Base-by-base conservation (phyloP, 2,797 vertebrate genomes). In the Sebastes diaconus region DNA sequence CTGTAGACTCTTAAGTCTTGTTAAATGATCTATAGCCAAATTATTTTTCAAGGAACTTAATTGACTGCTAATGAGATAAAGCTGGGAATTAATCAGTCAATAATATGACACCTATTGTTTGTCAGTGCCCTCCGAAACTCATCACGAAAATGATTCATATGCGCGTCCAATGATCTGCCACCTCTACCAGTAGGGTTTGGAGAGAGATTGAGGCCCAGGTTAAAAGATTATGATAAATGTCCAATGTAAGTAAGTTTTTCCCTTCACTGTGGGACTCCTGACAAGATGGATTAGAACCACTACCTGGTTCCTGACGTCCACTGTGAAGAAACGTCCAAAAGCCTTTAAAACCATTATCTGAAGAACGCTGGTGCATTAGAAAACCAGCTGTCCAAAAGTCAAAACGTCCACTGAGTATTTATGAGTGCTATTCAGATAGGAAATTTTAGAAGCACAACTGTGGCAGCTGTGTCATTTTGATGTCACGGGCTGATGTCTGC, bases 391-490 rank as follows among this genome's bases (percentile, higher is more conserved):
- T 93, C 90, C 83, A 73, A 88, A 90, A 88, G 91, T 94, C 94
- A 89, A 93, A 94, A 89, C 90, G 94, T 95, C 95, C 86, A 54
- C 60, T 34, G 73, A 90, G 89, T 93, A 96, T 96, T 95, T 96
- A 94, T 92, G 94, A 89, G 75, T 68, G 77, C 89, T 91, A 68
- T 88, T 90, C 87, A 84, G 90, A 93, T 90, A 85, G 79, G 96
- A 96, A 94, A 96, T 91, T 91, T 85, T 92, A 96, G 95, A 95
- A 90, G 93, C 91, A 75, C 86, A 80, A 94, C 93, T 92, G 88
- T 92, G 93, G 94, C 94, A 95, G 93, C 95, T 95, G 95, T 94
- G 92, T 95, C 93, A 94, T 95, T 93, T 92, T 92, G 92, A 96
- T 95, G 94, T 93, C 93, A 93, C 80, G 91, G 85, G 67, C 79